Evolutionary conservation across 2,113 vertebrate genomes (phyloP), one percentile per base, ranked within the genome.

Genomic region (Puntigrus tetrazona): DNA sequence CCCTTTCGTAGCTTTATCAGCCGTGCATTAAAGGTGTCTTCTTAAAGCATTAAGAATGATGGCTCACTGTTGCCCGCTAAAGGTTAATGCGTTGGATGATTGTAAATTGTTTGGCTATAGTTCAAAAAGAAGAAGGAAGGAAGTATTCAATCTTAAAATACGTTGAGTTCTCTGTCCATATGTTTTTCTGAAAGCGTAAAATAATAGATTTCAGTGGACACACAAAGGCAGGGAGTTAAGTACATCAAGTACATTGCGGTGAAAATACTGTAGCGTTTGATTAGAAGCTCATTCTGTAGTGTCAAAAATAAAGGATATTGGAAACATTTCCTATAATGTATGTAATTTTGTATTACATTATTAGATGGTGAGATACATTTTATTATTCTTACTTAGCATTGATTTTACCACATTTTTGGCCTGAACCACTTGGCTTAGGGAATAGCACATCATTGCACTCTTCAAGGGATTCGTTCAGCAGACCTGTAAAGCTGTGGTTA

Each of bases 1-100:
- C n/a, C n/a, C n/a, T n/a, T 75, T 76, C 41, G 47, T 61, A 34
- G 16, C 43, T 86, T 89, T 86, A 85, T 91, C 90, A 86, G 72
- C 85, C 89, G 90, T 88, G 81, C 82, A 88, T 55, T 82, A 36
- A n/a, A 86, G 87, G 86, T 85, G 72, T 86, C 87, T 89, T 88
- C 86, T 86, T 27, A 79, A 67, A 6, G 82, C 86, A 83, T 91
- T 89, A 85, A 86, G 86, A 88, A 89, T 88, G 81, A 88, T 88
- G 84, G 84, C 83, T 87, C 85, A 76, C 87, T 38, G 27, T 78
- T 86, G 87, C 87, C 88, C 57, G 52, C 70, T 88, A 92, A 92
- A 94, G 92, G 93, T 93, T 93, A 93, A 93, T 91, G 90, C 88
- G 83, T 91, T 78, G 86, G 88, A 89, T 92, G 91, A 92, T 88